Percentiles rank a stretch among this genome's conserved stretches.
phyloP scores from a whole-genome alignment of 30 jellyfish, hydroid and myxozoan genomes.

The Hydractinia echinata region DNA sequence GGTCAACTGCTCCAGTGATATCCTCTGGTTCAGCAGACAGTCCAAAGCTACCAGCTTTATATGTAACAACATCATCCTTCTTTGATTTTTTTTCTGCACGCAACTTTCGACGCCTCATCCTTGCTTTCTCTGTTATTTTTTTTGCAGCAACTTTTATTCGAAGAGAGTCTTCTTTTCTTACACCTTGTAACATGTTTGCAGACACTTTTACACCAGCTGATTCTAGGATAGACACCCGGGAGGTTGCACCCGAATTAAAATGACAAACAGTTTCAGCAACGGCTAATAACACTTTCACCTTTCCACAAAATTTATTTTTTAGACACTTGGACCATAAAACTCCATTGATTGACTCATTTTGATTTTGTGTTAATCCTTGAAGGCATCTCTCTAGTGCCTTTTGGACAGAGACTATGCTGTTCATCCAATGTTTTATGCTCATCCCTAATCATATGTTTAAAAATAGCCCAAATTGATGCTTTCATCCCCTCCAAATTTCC shows the following conservation, averaged over 20 bases:
- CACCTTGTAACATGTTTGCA: neutral
- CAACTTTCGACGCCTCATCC: too few relatives aligned
- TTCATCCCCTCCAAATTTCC: neutral
- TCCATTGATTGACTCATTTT: too few relatives aligned
- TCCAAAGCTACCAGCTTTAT: conserved; percentile 1
- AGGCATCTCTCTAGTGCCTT: conserved; percentile 15
- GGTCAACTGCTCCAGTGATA: too few relatives aligned
- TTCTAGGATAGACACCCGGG: too few relatives aligned
- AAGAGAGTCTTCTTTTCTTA: too few relatives aligned
- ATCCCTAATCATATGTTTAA: conserved; percentile 3
- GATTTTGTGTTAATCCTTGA: conserved; percentile 16
- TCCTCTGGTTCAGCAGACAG: neutral
- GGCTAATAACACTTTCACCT: conserved; percentile 22
- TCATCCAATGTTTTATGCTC: neutral
- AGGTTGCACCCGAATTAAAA: neutral
- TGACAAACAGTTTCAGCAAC: conserved; percentile 7
- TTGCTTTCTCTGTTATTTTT: too few relatives aligned
- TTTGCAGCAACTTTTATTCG: too few relatives aligned
- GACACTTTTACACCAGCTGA: too few relatives aligned
- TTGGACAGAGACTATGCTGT: conserved; percentile 9
- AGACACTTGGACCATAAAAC: too few relatives aligned
- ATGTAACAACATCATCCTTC: neutral
- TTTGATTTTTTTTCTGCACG: too few relatives aligned
- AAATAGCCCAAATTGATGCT: conserved; percentile 25
- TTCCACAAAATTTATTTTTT: too few relatives aligned